Evolutionary conservation across 2,888 invertebrate species (phyloP), one percentile per base, ranked within the genome.

Genomic region (Cyclophora punctaria): DNA sequence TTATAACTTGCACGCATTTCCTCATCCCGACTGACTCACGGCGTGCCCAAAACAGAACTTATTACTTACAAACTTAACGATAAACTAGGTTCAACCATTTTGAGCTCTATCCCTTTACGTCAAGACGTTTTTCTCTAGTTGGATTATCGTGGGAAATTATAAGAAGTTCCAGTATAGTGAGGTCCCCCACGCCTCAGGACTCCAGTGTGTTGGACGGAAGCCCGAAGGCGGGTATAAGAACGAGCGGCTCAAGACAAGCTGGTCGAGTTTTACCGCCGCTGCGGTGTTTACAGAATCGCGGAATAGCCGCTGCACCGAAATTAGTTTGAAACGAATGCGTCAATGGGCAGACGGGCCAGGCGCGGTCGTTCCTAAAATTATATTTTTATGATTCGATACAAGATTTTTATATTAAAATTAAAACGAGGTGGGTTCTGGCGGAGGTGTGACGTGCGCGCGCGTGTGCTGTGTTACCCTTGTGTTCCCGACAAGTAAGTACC

Each of bases 1-100:
- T 83, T 83, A 85, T 84, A 85, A 80, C 83, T 74, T 79, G 83
- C 83, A 81, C 82, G 83, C 84, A 84, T 86, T 86, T 86, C 87
- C 86, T 86, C 84, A 82, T 83, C 80, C 76, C 75, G 71, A 65
- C 75, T 86, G 87, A 86, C 77, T 86, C 87, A 86, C 73, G 64
- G 68, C 66, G 82, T 72, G 78, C 84, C 85, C 76, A 77, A 85
- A 87, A 86, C 85, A 85, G 84, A 86, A 83, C 81, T 85, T 85
- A 83, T 83, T 79, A 64, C 83, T 67, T 73, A 75, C 81, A 73
- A 71, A 68, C 56, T 70, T 71, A 50, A 48, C 49, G 51, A 53
- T 48, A 52, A 52, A 44, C 41, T 41, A 4, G 34, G 3, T 3
- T 33, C 44, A 53, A 34, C 66, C 5, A 76, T 67, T 69, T 45